Evolutionary conservation across 1,140 invertebrate species (phyloP).

Genomic region (Meteorus sp.): DNA sequence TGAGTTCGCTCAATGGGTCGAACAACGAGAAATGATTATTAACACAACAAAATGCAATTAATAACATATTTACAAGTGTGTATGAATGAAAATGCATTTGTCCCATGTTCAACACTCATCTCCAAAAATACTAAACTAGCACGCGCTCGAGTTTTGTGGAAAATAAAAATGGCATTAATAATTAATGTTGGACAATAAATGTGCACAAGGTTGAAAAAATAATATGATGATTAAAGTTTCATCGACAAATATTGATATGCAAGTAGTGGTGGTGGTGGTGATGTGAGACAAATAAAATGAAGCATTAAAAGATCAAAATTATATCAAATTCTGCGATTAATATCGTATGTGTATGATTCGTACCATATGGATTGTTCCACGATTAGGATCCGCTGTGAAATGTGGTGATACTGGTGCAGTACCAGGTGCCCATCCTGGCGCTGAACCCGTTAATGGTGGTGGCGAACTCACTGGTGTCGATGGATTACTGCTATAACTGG

Average conservation of each 20-base stretch:
- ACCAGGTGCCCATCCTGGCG: conserved; percentile 61
- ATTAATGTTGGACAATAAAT: no score
- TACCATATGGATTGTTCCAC: conserved; percentile 60
- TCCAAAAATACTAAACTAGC: no score
- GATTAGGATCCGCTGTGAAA: conserved; percentile 56
- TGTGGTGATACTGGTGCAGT: conserved; percentile 61
- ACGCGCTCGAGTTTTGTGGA: no score
- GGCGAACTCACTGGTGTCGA: conserved; percentile 86
- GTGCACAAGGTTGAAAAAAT: no score
- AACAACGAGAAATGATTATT: no score
- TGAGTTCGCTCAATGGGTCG: no score
- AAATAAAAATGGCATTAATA: no score
- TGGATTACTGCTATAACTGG: conserved; percentile 90
- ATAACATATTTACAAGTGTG: conserved; percentile 11
- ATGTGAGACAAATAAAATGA: background rate
- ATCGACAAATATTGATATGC: no score
- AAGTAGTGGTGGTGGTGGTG: background rate
- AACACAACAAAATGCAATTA: no score
- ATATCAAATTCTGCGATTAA: no score
- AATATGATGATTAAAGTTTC: no score
- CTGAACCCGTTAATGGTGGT: conserved; percentile 71
- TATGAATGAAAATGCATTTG: conserved; percentile 17
- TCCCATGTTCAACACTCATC: no score
- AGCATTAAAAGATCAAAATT: background rate
- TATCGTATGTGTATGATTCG: conserved; percentile 37